phyloP scores from a whole-genome alignment of 2,797 vertebrate genomes.

The Artibeus jamaicensis region DNA sequence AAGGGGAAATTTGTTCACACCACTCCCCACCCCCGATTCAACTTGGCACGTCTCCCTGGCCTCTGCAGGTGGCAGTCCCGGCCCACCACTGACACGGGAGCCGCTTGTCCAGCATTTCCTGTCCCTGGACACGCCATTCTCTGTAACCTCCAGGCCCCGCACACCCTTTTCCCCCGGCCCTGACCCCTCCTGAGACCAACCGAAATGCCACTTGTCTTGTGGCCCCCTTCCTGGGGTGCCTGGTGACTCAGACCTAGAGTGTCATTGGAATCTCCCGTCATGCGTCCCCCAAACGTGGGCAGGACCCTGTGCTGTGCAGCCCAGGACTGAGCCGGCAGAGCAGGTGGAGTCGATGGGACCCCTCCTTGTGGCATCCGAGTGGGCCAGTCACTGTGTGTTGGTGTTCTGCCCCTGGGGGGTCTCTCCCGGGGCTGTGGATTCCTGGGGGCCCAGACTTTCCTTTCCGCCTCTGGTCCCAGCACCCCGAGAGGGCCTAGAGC shows the following conservation, averaged over 20 bases:
- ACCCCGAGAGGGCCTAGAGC: too few species aligned
- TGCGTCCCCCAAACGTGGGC: neutral
- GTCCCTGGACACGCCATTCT: neutral
- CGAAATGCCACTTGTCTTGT: neutral
- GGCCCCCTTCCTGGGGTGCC: neutral
- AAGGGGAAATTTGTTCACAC: neutral
- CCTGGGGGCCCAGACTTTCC: neutral
- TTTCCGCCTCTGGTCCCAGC: neutral
- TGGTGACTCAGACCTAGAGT: neutral
- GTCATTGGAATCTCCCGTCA: neutral
- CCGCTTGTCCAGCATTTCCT: neutral
- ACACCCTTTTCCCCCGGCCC: accelerated
- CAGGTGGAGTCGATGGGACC: neutral
- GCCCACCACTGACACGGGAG: neutral
- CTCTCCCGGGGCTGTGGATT: neutral
- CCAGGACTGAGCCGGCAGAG: neutral
- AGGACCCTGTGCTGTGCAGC: too few species aligned
- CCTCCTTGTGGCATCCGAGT: neutral
- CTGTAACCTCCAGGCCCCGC: neutral
- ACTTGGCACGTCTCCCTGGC: accelerated
- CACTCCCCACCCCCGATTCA: accelerated
- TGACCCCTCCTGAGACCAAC: accelerated
- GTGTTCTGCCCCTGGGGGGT: neutral
- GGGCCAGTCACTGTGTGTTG: neutral
- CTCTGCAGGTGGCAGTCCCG: neutral